Evolutionary conservation across 1,140 invertebrate species (phyloP).

Genomic region (Thaumetopoea pityocampa): DNA sequence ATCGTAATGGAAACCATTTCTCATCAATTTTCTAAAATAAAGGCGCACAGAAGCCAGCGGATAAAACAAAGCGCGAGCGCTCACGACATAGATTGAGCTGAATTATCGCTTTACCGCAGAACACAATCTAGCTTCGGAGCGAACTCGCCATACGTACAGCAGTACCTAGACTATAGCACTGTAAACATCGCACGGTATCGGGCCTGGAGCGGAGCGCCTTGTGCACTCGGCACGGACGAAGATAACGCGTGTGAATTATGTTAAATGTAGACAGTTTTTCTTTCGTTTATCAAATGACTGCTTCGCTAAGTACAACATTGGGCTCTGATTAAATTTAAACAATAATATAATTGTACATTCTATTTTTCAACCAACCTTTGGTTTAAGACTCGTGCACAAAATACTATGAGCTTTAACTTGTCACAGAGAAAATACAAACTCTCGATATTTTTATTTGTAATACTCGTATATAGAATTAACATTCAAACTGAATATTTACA

Average conservation of each 20-base stretch:
- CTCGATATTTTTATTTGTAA: no score
- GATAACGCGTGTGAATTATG: conserved; percentile 70
- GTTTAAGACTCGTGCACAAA: no score
- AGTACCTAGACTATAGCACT: not conserved
- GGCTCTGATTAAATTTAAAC: conserved; percentile 43
- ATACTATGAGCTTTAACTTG: no score
- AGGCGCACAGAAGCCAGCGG: conserved; percentile 72
- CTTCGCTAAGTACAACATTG: conserved; percentile 59
- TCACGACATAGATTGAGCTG: conserved; percentile 75
- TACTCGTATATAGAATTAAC: no score
- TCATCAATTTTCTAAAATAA: conserved; percentile 76
- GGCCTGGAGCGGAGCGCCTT: conserved; percentile 32
- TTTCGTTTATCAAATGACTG: conserved; percentile 61
- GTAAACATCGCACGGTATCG: conserved; percentile 27
- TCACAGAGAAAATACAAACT: no score
- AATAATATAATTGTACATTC: conserved; percentile 20
- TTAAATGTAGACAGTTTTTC: conserved; percentile 65
- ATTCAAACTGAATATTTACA: no score
- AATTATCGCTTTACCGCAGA: conserved; percentile 76
- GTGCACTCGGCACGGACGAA: conserved; percentile 46
- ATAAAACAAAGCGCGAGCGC: conserved; percentile 71
- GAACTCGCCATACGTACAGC: conserved; percentile 7
- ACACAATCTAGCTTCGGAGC: conserved; percentile 55
- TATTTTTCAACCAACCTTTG: not conserved
- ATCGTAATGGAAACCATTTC: conserved; percentile 73